phyloP scores from a whole-genome alignment of 2,113 vertebrate genomes.

The Cairina moschata region DNA sequence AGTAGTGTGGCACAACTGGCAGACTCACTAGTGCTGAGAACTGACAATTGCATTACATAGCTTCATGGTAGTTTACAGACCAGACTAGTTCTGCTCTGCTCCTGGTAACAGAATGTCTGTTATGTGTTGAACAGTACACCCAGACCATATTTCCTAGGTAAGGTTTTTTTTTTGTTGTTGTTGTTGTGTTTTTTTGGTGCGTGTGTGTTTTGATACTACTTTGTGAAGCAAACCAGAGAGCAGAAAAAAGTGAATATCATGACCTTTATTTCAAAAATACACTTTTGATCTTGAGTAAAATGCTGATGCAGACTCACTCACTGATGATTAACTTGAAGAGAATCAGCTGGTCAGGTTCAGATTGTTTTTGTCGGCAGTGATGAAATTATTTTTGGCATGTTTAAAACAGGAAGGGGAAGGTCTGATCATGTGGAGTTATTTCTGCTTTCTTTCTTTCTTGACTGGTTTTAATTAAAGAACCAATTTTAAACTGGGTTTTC shows the following conservation, averaged over 20 bases:
- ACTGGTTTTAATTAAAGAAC: constrained; percentile 10
- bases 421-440: neutral
- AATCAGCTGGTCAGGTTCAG: neutral
- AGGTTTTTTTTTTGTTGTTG: neutral
- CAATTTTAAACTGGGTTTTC: neutral
- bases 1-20: neutral
- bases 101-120: neutral
- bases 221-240: neutral
- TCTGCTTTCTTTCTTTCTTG: neutral
- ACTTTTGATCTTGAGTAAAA: neutral
- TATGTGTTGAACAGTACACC: neutral
- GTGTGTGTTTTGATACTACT: neutral
- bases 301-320: neutral
- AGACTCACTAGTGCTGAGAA: neutral
- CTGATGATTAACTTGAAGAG: neutral
- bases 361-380: neutral
- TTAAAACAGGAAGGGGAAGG: neutral
- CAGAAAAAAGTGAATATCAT: neutral
- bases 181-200: too few relatives aligned
- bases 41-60: neutral
- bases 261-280: neutral
- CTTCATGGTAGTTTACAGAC: neutral
- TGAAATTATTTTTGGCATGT: neutral
- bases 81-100: neutral
- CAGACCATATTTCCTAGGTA: neutral